Percentiles rank a stretch among this genome's conserved stretches.
These are phyloP conservation scores for Arenaria interpres DNA, from an alignment of 2,113 vertebrate species.

Conservation along the genomic window DNA sequence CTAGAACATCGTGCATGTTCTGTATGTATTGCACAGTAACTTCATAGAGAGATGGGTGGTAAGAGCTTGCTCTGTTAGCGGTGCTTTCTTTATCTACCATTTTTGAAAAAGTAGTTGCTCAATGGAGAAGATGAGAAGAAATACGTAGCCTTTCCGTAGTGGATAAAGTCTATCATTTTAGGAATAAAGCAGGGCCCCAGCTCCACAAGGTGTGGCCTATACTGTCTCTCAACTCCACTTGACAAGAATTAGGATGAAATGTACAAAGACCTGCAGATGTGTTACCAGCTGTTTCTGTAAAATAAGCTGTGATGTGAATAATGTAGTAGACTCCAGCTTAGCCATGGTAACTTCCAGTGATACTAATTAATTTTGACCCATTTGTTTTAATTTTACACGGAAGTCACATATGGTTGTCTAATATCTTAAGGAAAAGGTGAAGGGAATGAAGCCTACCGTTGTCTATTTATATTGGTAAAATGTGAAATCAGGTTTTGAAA, in stretches of 20 bases:
- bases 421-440: neutral
- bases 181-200: neutral
- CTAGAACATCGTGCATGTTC: rapidly evolving
- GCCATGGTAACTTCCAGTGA: neutral
- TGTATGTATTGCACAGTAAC: neutral
- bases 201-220: neutral
- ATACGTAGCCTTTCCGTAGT: rapidly evolving
- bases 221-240: neutral
- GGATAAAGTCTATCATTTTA: neutral
- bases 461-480: neutral
- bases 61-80: neutral
- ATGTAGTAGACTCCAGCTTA: neutral
- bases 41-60: neutral
- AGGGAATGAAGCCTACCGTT: neutral
- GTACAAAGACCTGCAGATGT: neutral
- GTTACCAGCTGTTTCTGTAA: neutral
- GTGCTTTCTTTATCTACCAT: neutral
- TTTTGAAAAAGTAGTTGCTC: neutral
- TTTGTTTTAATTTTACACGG: neutral
- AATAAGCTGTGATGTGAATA: neutral
- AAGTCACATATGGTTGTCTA: neutral
- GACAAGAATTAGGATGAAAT: neutral
- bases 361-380: neutral
- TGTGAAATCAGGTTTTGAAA: neutral
- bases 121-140: neutral